A percentile compares a stretch with the other conserved stretches of the same genome.
phyloP scores from a whole-genome alignment of 2,797 vertebrate species.

The Tapera naevia region DNA sequence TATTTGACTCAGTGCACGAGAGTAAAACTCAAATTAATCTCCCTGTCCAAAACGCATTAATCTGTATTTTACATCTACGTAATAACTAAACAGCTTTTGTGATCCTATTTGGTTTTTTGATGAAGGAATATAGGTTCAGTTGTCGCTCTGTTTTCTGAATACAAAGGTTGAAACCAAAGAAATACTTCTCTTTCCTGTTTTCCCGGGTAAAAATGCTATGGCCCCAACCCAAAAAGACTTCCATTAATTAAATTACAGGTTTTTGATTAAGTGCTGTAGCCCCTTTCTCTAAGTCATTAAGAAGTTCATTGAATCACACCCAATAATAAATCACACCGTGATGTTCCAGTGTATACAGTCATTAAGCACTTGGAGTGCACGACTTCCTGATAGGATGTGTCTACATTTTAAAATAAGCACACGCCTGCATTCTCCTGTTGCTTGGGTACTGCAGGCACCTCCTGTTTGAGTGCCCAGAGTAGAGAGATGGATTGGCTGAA shows the following conservation, averaged over 20 bases:
- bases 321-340: slow-evolving; percentile 16
- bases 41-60: background rate
- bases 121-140: background rate
- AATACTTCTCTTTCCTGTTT: background rate
- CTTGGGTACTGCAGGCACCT: slow-evolving; percentile 2
- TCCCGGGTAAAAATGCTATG: background rate
- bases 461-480: background rate
- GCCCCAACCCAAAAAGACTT: background rate
- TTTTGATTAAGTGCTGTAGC: background rate
- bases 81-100: background rate
- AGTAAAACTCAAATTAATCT: background rate
- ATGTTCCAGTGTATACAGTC: background rate
- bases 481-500: slow-evolving; percentile 18
- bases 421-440: slow-evolving; percentile 32
- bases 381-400: slow-evolving; percentile 30
- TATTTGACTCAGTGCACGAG: background rate
- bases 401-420: slow-evolving; percentile 47
- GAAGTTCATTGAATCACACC: background rate
- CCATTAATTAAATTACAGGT: background rate
- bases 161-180: background rate
- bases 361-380: slow-evolving; percentile 45
- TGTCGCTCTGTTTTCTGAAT: background rate
- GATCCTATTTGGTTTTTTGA: background rate
- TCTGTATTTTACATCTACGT: background rate
- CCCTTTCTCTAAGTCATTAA: background rate